Evolutionary conservation across 2,797 vertebrate genomes (phyloP), one percentile per base, ranked within the genome.

Genomic region (Megaceryle alcyon): DNA sequence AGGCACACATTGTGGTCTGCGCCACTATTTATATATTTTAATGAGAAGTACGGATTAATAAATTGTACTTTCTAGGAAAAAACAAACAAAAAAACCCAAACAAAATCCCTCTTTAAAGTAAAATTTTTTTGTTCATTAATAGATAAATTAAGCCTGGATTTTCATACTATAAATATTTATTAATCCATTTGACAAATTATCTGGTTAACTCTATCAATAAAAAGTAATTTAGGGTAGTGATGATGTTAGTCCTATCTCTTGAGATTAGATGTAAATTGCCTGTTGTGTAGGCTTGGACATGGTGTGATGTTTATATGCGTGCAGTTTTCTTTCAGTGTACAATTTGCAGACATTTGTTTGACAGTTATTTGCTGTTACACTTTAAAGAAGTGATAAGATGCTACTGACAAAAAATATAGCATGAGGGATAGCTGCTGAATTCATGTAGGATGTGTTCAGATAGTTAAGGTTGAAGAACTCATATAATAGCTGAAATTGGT

Each of bases 381-480:
- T 94, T 94, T 48, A 86, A 88, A 88, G 88, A 95, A 77, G 33
- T 87, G 54, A 26, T 61, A 90, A 64, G 31, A 53, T 57, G 37
- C 37, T 91, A 64, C 31, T 71, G 71, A 89, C 26, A 90, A 76
- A 89, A 91, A 57, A 4, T 6, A 81, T 75, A 76, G 17, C 33
- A 43, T 41, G n/a, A 49, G 25, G 20, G 33, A 51, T 80, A 76
- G 28, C 51, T 88, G 75, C 48, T 85, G 85, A 65, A 88, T 53
- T 83, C 26, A 66, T 39, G 48, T 46, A 64, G 19, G 77, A 90
- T 64, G 26, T 77, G 87, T 86, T 93, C 88, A 65, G 70, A 82
- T 71, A 90, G 76, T 82, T 95, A 88, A 91, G 88, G 94, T 95
- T 97, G 97, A 60, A 53, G 59, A 82, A 81, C 71, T 46, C 31